Base-by-base conservation (phyloP, 2,113 vertebrate genomes). In the Lepisosteus osseus region DNA sequence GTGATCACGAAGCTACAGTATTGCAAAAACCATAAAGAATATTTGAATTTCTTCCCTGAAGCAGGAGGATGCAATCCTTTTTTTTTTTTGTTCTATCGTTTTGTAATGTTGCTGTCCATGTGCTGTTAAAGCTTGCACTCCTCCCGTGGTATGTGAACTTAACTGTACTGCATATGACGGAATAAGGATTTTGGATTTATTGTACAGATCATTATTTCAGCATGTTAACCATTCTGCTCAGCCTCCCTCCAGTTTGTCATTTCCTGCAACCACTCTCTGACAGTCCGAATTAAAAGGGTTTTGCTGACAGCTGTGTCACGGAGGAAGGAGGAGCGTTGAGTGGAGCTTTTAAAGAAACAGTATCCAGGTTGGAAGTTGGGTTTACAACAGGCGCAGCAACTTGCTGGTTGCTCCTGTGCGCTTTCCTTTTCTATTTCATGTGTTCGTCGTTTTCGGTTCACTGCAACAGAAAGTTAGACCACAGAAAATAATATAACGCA, bases 241-340 rank as follows among this genome's bases (percentile, higher is more conserved):
- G 67, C 79, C 83, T 79, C 77, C 85, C 86, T 84, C 87, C 87
- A 76, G 74, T 79, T 80, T 83, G 78, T 87, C 85, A 82, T 78
- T 74, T 81, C 77, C 83, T 78, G 84, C 82, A 77, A 80, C 81
- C 55, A 69, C 72, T 76, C 78, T 77, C 86, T 92, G 91, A 91
- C 91, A 92, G 91, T 79, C 89, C 83, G 88, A 88, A 87, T 90
- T 91, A 91, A 90, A 74, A 85, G 86, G 83, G 78, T 86, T 90
- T 87, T 71, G 82, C 86, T 80, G 83, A 78, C 79, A 74, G 76
- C 77, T 72, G 89, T 79, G 90, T 92, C 90, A 86, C 68, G 74
- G 75, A 66, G 45, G 69, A 51, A 74, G 81, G 61, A 71, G 84
- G 77, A 80, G 86, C 79, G 77, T 80, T 83, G 76, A 77, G 71